Base-by-base conservation (phyloP, 2,888 invertebrate genomes). In the Steinernema scapterisci region DNA sequence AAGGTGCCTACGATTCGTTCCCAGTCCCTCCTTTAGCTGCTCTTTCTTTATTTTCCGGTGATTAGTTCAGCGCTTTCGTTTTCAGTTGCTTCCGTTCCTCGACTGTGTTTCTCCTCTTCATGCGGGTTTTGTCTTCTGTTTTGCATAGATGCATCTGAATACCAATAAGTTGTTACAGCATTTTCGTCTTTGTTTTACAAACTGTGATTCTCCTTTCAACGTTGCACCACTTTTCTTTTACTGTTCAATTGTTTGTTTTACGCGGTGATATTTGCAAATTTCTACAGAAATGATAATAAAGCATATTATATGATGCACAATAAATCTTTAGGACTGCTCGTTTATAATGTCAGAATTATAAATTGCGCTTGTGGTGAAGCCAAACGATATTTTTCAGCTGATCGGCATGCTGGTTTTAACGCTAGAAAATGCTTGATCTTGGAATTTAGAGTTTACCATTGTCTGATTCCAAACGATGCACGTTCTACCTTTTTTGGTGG, bases 201-300 rank as follows among this genome's bases (percentile, higher is more conserved):
- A 31, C 63, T 63, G 63, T 63, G 63, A 63, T 63, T 38, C 63
- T 63, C 31, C 38, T 23, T 21, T 25, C 21, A 11, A 11, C 25
- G 3, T 54, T 21, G 7, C 21, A 23, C 16, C 13, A 19, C 63
- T 63, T 63, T 31, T 31, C 63, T 31, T 63, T 38, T 38, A 13
- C 31, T 25, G 63, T 63, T 54, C 54, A 54, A 5, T 54, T 54
- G 63, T 63, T 63, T 31, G 63, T 63, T 63, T 63, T 63, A 63
- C 63, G 63, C 63, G 63, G 63, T 63, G 63, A 63, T 11, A 63
- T 52, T 27, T 63, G 63, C 63, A 63, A 63, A 63, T 2, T 63
- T 63, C 27, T 31, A 54, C n/a, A n/a, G n/a, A n/a, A n/a, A n/a
- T n/a, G 5, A 25, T 25, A 54, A 54, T 54, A 25, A 54, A 54